Conservation (phyloP, 2,888 invertebrate genomes). For the Pristionchus mayeri region DNA sequence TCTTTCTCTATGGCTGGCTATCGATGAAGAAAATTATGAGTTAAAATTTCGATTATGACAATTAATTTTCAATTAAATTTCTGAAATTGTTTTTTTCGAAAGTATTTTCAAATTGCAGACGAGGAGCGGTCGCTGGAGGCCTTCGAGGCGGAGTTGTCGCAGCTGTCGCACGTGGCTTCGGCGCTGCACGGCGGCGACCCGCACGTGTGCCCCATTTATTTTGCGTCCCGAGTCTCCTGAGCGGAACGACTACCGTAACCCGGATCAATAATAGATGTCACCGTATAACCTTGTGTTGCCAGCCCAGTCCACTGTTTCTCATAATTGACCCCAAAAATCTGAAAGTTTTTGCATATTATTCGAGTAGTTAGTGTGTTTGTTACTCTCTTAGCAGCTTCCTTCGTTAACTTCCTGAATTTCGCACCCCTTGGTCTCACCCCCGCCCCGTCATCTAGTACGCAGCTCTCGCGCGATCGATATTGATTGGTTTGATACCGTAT, state of each 20-base stretch:
- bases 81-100: not conserved
- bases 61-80: not conserved
- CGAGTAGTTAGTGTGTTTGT: not conserved
- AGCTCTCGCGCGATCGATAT: not conserved
- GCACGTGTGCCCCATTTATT: constrained; percentile 26
- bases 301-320: too few species aligned
- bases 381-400: constrained; percentile 2
- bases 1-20: too few species aligned
- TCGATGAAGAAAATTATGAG: too few species aligned
- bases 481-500: constrained; percentile 14
- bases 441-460: not conserved
- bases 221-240: not conserved
- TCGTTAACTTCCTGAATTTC: not conserved
- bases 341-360: too few species aligned
- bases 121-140: constrained; percentile 30
- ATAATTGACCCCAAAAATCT: not conserved
- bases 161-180: constrained; percentile 1
- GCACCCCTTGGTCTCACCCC: not conserved
- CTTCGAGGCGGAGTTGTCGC: constrained; percentile 37
- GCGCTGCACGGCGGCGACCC: constrained; percentile 27
- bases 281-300: not conserved
- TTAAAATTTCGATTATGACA: too few species aligned
- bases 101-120: not conserved
- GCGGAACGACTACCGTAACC: not conserved
- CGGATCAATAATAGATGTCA: not conserved